Evolutionary conservation across 2,888 invertebrate species (phyloP), one percentile per base, ranked within the genome.

Genomic region (Dorcus hopei): DNA sequence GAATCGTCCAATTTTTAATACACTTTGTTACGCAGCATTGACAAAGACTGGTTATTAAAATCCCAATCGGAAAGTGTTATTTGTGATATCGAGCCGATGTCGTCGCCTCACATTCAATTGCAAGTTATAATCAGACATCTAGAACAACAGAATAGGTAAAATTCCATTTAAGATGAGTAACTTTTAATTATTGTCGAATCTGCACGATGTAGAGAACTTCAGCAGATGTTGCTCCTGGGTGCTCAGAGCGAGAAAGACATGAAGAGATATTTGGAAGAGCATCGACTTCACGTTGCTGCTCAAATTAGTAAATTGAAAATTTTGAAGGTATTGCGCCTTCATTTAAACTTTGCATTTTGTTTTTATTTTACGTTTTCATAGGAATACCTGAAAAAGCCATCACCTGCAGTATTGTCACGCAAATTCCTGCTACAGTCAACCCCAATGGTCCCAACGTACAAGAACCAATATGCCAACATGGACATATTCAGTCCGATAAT

Each of bases 51-150:
- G 57, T 58, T 70, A 49, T 59, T 66, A 38, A 66, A 65, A 60
- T 64, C 70, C 26, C 39, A 64, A 61, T 50, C 68, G 1, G 62
- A 62, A 26, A 67, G 68, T n/a, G 61, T 61, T 39, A 54, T 68
- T 9, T 66, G 64, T 56, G 67, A 71, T 50, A 63, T 72, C 38
- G 70, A 70, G 54, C 73, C 78, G 0, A 62, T 74, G 48, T 80
- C 75, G 9, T 84, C 85, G 63, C 87, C 87, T 0, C 80, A 84
- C 14, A 76, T 79, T 14, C 85, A 90, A 70, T 74, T 91, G 49
- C 86, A 89, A 68, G 85, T 87, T 69, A 86, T 90, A 63, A 90
- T 91, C 51, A 81, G 79, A 59, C 87, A 89, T 68, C 76, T 91
- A 61, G 90, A 91, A 76, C 80, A 83, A 43, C 87, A 88, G 72